Base-by-base conservation (phyloP, 2,888 invertebrate species). In the Galeruca laticollis region DNA sequence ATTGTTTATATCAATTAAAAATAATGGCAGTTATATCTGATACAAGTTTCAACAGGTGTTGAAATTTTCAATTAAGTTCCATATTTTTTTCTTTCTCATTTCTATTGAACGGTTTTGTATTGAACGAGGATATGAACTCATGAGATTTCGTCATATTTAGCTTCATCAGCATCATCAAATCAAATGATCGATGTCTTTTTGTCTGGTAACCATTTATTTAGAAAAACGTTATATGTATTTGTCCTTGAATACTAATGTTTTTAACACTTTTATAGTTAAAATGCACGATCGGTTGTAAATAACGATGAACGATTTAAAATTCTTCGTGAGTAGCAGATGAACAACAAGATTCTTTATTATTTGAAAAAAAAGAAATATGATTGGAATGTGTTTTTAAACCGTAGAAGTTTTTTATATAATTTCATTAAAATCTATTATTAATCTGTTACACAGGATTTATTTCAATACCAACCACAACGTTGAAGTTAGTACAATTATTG, bases 181-280 rank as follows among this genome's bases (percentile, higher is more conserved):
- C 21, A 10, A 51, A 10, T 20, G 51, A 51, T 51, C 51, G 51
- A 54, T 54, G 54, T 13, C 15, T 54, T 31, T 13, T 54, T 54
- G 31, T 54, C 54, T 54, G 54, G 26, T 54, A n/a, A 64, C 15
- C 63, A 52, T 63, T 63, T 64, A 64, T 56, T 54, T 64, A 43
- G 26, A 54, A 63, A 54, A 54, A n/a, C 52, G 40, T 64, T 56
- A 64, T 26, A 63, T 26, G 56, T 6, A n/a, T 31, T 9, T 54
- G 56, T 64, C 64, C 64, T 64, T 64, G 64, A 64, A 56, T 64
- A 56, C 40, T 56, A 56, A 64, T 64, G 43, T 43, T 37, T 26
- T 56, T 64, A 31, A 64, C 64, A 64, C 64, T 56, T 43, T n/a
- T n/a, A 2, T 21, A 64, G 31, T 31, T 64, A 13, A 64, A 64